A percentile compares a stretch with the other conserved stretches of the same genome.
These are phyloP conservation scores for Drosophila fuyamai DNA, from an alignment of 1,140 invertebrate species.

Conservation along the genomic window DNA sequence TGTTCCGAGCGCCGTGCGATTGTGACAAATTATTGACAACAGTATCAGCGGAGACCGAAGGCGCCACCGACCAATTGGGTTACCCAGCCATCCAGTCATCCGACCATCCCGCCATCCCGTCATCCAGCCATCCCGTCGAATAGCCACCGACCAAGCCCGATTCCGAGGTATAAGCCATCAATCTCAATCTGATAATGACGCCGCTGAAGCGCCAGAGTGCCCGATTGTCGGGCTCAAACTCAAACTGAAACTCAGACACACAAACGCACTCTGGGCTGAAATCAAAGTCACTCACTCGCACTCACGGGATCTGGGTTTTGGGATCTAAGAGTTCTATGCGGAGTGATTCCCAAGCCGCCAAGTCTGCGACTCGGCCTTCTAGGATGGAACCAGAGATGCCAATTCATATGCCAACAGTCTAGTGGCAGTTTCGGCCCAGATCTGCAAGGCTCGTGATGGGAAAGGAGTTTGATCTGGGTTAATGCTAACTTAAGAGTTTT, in stretches of 20 bases:
- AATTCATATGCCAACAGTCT: neutral
- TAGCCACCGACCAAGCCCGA: conserved; percentile 11
- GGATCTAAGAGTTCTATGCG: conserved; percentile 23
- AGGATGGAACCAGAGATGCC: conserved; percentile 2
- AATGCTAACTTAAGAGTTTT: too few relatives aligned
- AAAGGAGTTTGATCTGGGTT: too few relatives aligned
- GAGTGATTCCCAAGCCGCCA: conserved; percentile 47
- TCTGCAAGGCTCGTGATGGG: too few relatives aligned
- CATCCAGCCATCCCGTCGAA: conserved; percentile 1
- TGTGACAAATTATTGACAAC: conserved; percentile 84
- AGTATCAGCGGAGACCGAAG: conserved; percentile 52
- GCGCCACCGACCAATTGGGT: conserved; percentile 18
- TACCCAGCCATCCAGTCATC: conserved; percentile 1
- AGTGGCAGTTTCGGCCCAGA: too few relatives aligned
- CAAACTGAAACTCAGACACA: conserved; percentile 6
- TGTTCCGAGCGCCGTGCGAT: conserved; percentile 74
- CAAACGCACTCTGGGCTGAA: conserved; percentile 1
- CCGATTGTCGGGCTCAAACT: conserved; percentile 44
- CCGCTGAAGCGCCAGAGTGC: conserved; percentile 60
- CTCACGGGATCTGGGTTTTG: conserved; percentile 12
- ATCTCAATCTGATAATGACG: conserved; percentile 81
- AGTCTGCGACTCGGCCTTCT: conserved; percentile 16
- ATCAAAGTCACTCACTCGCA: conserved; percentile 35
- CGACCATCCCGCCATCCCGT: neutral
- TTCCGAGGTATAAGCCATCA: conserved; percentile 64